Evolutionary conservation across 2,113 vertebrate genomes (phyloP).

Genomic region (Passer domesticus): DNA sequence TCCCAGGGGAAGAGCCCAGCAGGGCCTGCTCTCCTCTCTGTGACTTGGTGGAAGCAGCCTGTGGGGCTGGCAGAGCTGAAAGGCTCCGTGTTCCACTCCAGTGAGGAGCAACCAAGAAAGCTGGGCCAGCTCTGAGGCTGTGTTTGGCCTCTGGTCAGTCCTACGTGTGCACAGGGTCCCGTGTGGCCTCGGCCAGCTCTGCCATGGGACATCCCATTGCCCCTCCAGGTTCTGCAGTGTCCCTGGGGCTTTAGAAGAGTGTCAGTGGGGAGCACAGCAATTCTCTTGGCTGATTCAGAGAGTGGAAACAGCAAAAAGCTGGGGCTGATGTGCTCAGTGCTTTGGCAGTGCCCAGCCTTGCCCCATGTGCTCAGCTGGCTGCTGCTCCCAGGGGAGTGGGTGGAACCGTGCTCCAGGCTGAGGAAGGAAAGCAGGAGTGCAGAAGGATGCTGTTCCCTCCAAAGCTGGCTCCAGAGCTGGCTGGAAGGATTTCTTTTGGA

Average conservation of each 20-base stretch:
- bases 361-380: not conserved
- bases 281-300: not conserved
- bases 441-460: not conserved
- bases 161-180: rapidly evolving
- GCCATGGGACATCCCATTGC: not conserved
- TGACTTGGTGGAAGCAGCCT: not conserved
- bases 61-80: not conserved
- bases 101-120: rapidly evolving
- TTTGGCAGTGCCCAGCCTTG: not conserved
- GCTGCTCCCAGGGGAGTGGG: not conserved
- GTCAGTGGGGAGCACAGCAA: not conserved
- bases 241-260: not conserved
- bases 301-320: not conserved
- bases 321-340: not conserved
- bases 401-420: not conserved
- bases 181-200: rapidly evolving
- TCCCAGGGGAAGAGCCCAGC: not conserved
- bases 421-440: not conserved
- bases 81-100: rapidly evolving
- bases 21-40: not conserved
- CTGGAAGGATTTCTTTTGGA: not conserved
- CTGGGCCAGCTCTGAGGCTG: not conserved
- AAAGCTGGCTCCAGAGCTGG: not conserved
- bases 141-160: not conserved
- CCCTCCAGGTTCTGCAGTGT: not conserved